A percentile compares a stretch with the other conserved stretches of the same genome.
Conservation (phyloP, 2,797 vertebrate species). For the Triplophysa bombifrons region DNA sequence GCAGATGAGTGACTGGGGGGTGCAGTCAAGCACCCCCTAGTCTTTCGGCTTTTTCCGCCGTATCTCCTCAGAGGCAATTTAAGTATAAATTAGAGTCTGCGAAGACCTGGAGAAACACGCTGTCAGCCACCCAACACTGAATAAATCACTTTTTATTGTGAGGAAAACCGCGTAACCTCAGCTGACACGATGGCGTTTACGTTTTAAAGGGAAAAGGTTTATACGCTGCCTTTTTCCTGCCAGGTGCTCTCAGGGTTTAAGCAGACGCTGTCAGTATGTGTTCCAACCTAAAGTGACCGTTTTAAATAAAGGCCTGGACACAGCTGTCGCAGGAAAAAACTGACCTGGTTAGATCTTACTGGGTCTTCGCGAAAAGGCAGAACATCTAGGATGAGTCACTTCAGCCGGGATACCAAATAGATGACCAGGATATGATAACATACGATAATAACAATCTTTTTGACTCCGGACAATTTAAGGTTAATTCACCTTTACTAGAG, state of each 20-base stretch:
- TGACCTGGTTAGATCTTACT: constrained; percentile 51
- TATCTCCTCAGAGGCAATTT: constrained; percentile 76
- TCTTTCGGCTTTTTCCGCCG: constrained; percentile 48
- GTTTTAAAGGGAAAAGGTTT: constrained; percentile 73
- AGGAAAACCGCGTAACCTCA: constrained; percentile 62
- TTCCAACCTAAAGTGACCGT: constrained; percentile 70
- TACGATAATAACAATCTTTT: constrained; percentile 1
- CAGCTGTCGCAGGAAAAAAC: constrained; percentile 55
- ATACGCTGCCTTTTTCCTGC: constrained; percentile 64
- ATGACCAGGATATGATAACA: constrained; percentile 47
- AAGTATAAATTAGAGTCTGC: constrained; percentile 76
- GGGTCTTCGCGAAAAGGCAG: constrained; percentile 38
- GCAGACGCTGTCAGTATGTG: constrained; percentile 65
- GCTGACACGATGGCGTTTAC: constrained; percentile 74
- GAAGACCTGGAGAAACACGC: constrained; percentile 70
- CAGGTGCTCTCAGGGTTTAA: constrained; percentile 55
- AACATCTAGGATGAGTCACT: not conserved
- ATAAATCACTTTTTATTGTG: constrained; percentile 78
- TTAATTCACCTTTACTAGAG: constrained; percentile 14
- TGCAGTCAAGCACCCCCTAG: constrained; percentile 37
- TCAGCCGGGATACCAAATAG: not conserved
- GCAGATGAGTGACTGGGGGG: constrained; percentile 64
- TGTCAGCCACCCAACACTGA: constrained; percentile 71
- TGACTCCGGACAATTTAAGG: constrained; percentile 11
- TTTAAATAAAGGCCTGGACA: constrained; percentile 66